Conservation (phyloP, 64 coral and sea anemone species). For the Actinia equina region DNA sequence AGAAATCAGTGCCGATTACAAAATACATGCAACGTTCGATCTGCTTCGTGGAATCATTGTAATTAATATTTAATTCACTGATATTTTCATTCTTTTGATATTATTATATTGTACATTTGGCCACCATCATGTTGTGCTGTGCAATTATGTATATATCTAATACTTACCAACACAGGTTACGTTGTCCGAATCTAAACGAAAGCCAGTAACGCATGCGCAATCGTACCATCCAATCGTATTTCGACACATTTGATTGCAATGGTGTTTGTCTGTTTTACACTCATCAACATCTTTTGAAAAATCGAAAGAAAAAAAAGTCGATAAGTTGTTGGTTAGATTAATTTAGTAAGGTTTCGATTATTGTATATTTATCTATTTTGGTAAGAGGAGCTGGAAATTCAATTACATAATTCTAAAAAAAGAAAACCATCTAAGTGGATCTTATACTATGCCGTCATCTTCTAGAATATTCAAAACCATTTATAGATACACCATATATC, state of each 20-base stretch:
- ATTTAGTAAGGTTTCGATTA: neutral
- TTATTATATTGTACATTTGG: neutral
- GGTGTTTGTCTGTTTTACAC: constrained; percentile 11
- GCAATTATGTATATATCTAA: neutral
- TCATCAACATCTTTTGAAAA: constrained; percentile 20
- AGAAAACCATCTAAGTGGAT: too few species aligned
- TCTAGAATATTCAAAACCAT: too few species aligned
- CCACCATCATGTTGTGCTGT: neutral
- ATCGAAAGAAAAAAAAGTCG: neutral
- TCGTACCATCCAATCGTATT: constrained; percentile 24
- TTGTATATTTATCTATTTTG: neutral
- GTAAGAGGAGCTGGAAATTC: too few species aligned
- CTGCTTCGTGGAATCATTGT: too few species aligned
- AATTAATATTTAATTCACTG: too few species aligned
- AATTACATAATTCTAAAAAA: too few species aligned
- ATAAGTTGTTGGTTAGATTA: too few species aligned
- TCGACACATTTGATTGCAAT: constrained; percentile 10
- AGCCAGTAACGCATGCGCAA: constrained; percentile 8
- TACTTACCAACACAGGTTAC: constrained; percentile 21
- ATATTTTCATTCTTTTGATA: too few species aligned
- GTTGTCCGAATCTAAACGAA: constrained; percentile 10
- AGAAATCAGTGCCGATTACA: too few species aligned
- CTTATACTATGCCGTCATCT: too few species aligned
- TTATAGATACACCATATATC: too few species aligned
- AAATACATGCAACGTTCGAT: too few species aligned